A percentile compares a stretch with the other conserved stretches of the same genome.
These are phyloP conservation scores for Rhimphoctona megacephalus DNA, from an alignment of 2,888 invertebrate genomes.

Conservation along the genomic window DNA sequence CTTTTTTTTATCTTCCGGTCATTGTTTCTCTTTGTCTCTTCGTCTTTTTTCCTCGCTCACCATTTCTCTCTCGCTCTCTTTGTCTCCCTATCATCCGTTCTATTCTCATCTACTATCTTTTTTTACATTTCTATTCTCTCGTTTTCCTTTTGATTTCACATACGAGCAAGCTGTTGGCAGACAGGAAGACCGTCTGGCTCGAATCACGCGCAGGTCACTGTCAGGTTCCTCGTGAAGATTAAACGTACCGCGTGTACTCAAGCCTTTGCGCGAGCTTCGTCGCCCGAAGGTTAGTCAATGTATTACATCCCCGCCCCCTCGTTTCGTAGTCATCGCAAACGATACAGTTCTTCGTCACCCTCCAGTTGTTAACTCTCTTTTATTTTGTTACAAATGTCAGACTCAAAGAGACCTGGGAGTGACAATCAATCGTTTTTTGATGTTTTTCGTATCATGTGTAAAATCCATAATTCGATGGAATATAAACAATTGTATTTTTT, in stretches of 20 bases:
- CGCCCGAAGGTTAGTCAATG: conserved; percentile 37
- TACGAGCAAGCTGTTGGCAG: conserved; percentile 27
- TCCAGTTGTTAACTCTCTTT: not conserved
- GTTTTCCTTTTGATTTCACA: conserved; percentile 33
- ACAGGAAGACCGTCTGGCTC: conserved; percentile 49
- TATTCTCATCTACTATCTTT: conserved; percentile 1
- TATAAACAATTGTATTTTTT: not conserved
- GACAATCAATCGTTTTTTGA: conserved; percentile 3
- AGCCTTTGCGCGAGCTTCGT: conserved; percentile 14
- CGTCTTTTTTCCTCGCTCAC: conserved; percentile 17
- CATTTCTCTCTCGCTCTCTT: not conserved
- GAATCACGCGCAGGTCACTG: conserved; percentile 47
- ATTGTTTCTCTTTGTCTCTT: conserved; percentile 1
- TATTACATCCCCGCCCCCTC: not conserved
- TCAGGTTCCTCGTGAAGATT: conserved; percentile 57
- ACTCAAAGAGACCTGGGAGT: not conserved
- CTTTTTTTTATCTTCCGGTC: conserved; percentile 16
- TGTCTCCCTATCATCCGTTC: conserved; percentile 2
- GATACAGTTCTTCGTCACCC: conserved; percentile 3
- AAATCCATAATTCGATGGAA: too few relatives aligned
- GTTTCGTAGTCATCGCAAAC: not conserved
- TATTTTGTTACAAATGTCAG: not conserved
- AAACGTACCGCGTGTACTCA: conserved; percentile 42
- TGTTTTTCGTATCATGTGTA: not conserved
- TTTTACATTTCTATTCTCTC: conserved; percentile 34